These are phyloP conservation scores for Actinostola sp. DNA, from an alignment of 92 coral and sea anemone species.

Conservation along the genomic window DNA sequence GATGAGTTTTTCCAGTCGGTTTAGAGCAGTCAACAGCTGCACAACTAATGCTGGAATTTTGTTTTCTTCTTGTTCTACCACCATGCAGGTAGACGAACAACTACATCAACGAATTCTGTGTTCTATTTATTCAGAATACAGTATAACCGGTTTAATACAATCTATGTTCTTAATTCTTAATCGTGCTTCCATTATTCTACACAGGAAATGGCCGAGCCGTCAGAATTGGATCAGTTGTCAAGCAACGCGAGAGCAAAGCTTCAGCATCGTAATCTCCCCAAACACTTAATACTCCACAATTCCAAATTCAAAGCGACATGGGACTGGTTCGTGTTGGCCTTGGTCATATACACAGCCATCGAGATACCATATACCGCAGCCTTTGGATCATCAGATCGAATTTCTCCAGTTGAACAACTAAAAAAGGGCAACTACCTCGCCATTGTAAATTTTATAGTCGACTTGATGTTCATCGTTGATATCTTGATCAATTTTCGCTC, in stretches of 20 bases:
- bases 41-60: conserved; percentile 16
- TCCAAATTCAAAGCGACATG: conserved; percentile 82
- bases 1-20: conserved; percentile 16
- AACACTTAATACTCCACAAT: conserved; percentile 76
- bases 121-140: background rate
- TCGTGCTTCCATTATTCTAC: background rate
- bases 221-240: conserved; percentile 35
- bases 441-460: conserved; percentile 66
- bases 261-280: conserved; percentile 43
- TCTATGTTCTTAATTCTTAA: background rate
- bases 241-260: conserved; percentile 30
- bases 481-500: conserved; percentile 85
- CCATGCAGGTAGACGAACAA: conserved; percentile 35
- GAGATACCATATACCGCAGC: conserved; percentile 85
- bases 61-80: conserved; percentile 15
- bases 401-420: conserved; percentile 32
- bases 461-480: conserved; percentile 76
- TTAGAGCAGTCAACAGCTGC: conserved; percentile 1
- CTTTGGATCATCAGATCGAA: conserved; percentile 34
- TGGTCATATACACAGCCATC: conserved; percentile 88
- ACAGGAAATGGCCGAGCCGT: conserved; percentile 54
- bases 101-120: background rate
- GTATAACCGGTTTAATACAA: background rate
- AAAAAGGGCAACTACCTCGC: conserved; percentile 38
- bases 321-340: conserved; percentile 87